Evolutionary conservation across 53 echinoderm and acorn worm genomes (phyloP), one percentile per base, ranked within the genome.

Genomic region (Glandiceps talaboti): DNA sequence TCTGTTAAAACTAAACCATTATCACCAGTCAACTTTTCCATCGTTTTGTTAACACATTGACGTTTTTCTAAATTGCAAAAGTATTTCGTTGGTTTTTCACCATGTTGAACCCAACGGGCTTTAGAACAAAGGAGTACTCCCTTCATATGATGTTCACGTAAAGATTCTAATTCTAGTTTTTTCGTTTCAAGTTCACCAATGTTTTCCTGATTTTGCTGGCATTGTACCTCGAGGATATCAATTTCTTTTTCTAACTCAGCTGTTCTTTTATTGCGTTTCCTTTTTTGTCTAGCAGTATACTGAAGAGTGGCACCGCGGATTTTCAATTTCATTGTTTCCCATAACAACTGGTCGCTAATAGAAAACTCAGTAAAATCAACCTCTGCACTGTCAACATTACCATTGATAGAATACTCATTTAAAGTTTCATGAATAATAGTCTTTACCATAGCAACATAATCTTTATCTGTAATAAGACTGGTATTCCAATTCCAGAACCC

Each of bases 401-500:
- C 64, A 20, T 6, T 45, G 6, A 12, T 45, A 6, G 20, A 45
- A 45, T 45, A 45, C 64, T 45, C 64, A 6, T 12, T 20, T 20
- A 45, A 45, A 45, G 64, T 45, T 6, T 45, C 64, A 6, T 45
- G 6, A 45, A 45, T 45, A 45, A 45, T 45, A 12, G 6, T 20
- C 64, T 12, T 45, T 45, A 45, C 64, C 6, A 20, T 12, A 45
- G 64, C 64, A 45, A 45, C 64, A 45, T 45, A 45, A 6, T 45
- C 64, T 12, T n/a, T n/a, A n/a, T n/a, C n/a, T n/a, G n/a, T n/a
- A n/a, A n/a, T n/a, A n/a, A n/a, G n/a, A n/a, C n/a, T n/a, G 6
- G 64, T 82, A 74, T 82, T 82, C 27, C 74, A 82, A 74, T 82
- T 82, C 82, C 82, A 82, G 74, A 31, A 82, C 27, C 82, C 82